phyloP scores from a whole-genome alignment of 2,113 vertebrate genomes.

The Rhagologus leucostigma region DNA sequence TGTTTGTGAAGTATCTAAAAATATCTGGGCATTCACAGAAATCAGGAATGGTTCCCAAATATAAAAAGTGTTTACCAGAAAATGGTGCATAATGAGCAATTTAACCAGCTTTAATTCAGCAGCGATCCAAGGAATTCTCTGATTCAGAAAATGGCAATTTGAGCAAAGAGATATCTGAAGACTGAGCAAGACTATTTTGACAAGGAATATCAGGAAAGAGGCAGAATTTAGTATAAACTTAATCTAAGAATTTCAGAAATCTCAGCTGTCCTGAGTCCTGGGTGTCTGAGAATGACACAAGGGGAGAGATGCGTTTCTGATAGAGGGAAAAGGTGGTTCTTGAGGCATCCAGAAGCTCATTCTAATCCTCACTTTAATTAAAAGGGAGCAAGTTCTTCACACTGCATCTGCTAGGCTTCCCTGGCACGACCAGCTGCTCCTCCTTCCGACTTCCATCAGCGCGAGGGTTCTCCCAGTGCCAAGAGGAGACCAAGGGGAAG shows the following conservation, averaged over 20 bases:
- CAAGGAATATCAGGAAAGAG: background rate
- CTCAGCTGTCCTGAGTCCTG: background rate
- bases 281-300: background rate
- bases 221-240: background rate
- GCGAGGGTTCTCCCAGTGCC: background rate
- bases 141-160: background rate
- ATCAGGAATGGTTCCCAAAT: background rate
- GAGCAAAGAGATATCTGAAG: background rate
- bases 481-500: background rate
- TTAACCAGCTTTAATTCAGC: constrained; percentile 10
- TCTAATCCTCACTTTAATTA: constrained; percentile 36
- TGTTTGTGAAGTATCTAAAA: background rate
- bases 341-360: background rate
- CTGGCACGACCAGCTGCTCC: background rate
- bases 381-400: constrained; percentile 37
- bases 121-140: background rate
- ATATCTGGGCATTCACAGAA: background rate
- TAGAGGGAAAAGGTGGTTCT: background rate
- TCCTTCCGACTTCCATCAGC: background rate
- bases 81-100: background rate
- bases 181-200: background rate
- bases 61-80: background rate
- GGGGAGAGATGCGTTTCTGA: background rate
- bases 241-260: background rate
- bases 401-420: background rate